These are phyloP conservation scores for Hydraecia micacea DNA, from an alignment of 2,888 invertebrate genomes.

Conservation along the genomic window DNA sequence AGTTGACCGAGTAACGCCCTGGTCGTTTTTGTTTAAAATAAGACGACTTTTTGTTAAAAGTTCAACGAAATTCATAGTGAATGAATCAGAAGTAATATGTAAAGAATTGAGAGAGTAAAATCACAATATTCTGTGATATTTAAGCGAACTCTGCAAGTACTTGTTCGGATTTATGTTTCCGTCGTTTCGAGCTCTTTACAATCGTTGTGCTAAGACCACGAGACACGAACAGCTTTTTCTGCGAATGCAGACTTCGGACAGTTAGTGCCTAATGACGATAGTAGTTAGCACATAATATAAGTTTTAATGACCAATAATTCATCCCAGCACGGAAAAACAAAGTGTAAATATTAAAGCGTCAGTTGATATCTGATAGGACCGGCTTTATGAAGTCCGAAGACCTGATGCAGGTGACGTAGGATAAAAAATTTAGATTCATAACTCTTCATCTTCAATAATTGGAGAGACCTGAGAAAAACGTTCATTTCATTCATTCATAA, in stretches of 20 bases:
- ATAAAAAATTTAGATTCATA: constrained; percentile 39
- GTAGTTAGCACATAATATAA: constrained; percentile 62
- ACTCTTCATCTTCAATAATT: constrained; percentile 52
- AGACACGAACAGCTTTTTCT: constrained; percentile 53
- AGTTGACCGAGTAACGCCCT: constrained; percentile 64
- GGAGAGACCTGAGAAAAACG: constrained; percentile 47
- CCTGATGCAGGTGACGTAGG: constrained; percentile 29
- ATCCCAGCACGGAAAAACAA: constrained; percentile 50
- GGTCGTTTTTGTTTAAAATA: constrained; percentile 49
- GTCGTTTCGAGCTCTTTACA: constrained; percentile 34
- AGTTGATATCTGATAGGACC: constrained; percentile 53
- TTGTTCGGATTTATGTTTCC: constrained; percentile 49
- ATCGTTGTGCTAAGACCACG: constrained; percentile 23
- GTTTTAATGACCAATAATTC: constrained; percentile 59
- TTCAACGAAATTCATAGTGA: constrained; percentile 53
- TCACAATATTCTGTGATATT: constrained; percentile 38
- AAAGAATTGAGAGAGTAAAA: constrained; percentile 33
- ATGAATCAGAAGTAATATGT: constrained; percentile 56
- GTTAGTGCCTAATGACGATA: constrained; percentile 57
- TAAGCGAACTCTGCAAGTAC: constrained; percentile 30
- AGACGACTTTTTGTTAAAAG: constrained; percentile 62
- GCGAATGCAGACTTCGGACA: constrained; percentile 46
- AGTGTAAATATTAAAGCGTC: constrained; percentile 51
- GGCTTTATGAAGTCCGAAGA: constrained; percentile 30
- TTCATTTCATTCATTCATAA: constrained; percentile 17